Conservation (phyloP, 2,888 invertebrate species). For the Eristalis pertinax region DNA sequence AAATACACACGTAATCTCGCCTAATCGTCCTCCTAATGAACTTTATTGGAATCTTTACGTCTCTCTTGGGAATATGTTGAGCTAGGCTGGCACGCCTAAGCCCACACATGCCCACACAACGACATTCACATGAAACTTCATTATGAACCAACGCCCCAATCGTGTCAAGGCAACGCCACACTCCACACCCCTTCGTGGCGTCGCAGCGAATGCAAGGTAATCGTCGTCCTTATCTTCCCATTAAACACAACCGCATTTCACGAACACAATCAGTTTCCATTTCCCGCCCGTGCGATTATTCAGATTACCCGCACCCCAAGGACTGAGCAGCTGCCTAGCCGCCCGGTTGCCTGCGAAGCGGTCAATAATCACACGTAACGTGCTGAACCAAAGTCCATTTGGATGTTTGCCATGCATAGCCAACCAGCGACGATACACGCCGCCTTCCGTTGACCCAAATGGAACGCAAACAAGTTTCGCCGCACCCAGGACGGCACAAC, state of each 20-base stretch:
- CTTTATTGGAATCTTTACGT: neutral
- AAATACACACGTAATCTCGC: neutral
- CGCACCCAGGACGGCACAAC: neutral
- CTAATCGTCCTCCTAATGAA: neutral
- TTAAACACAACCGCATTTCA: slow-evolving; percentile 19
- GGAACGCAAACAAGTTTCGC: neutral
- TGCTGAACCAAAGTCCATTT: slow-evolving; percentile 26
- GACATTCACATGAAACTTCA: neutral
- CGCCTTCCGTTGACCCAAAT: slow-evolving; percentile 26
- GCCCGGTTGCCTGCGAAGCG: neutral
- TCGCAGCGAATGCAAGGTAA: slow-evolving; percentile 5
- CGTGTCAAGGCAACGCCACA: slow-evolving; percentile 19
- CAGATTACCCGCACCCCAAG: slow-evolving; percentile 20
- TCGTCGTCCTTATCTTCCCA: slow-evolving; percentile 23
- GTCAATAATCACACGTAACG: slow-evolving; percentile 16
- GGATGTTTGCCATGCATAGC: slow-evolving; percentile 38
- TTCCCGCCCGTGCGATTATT: slow-evolving; percentile 31
- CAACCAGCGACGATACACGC: neutral
- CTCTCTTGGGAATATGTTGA: neutral
- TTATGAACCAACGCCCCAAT: slow-evolving; percentile 8
- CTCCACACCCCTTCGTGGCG: no score
- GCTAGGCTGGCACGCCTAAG: neutral
- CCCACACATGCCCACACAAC: neutral
- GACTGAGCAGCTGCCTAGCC: neutral
- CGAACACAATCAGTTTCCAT: slow-evolving; percentile 28